Conservation (phyloP, 2,113 vertebrate genomes). For the Cebidichthys violaceus region DNA sequence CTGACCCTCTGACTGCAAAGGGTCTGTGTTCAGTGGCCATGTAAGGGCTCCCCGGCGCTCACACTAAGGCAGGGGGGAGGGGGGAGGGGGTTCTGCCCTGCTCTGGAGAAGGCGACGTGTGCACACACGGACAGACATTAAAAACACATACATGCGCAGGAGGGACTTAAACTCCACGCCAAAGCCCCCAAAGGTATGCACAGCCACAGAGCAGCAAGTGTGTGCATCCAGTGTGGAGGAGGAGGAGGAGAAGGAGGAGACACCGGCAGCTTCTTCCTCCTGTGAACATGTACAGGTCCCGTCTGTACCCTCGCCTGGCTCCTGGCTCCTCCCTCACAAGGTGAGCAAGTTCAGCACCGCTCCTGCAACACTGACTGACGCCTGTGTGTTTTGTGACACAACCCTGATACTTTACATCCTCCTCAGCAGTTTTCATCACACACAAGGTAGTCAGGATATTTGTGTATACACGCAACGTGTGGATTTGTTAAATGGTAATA, state of each 20-base stretch:
- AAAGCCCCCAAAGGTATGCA: constrained; percentile 68
- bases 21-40: constrained; percentile 80
- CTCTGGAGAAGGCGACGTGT: constrained; percentile 61
- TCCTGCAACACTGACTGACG: constrained; percentile 16
- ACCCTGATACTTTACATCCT: neutral
- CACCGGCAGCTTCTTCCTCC: constrained; percentile 54
- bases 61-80: constrained; percentile 22
- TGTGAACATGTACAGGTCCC: constrained; percentile 45
- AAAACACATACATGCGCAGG: constrained; percentile 17
- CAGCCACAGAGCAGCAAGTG: constrained; percentile 71
- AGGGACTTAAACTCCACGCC: constrained; percentile 41
- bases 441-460: neutral
- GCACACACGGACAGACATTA: constrained; percentile 35
- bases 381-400: constrained; percentile 37
- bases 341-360: constrained; percentile 57
- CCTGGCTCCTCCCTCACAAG: constrained; percentile 58
- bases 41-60: constrained; percentile 78
- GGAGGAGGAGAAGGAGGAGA: constrained; percentile 68
- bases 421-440: neutral
- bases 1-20: constrained; percentile 79
- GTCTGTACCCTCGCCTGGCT: constrained; percentile 46
- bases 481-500: constrained; percentile 19
- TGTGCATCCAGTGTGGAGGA: constrained; percentile 62
- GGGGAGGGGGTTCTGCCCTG: constrained; percentile 51
- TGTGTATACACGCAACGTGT: neutral